phyloP scores from a whole-genome alignment of 2,888 invertebrate species.

The Ernsta delagoae region DNA sequence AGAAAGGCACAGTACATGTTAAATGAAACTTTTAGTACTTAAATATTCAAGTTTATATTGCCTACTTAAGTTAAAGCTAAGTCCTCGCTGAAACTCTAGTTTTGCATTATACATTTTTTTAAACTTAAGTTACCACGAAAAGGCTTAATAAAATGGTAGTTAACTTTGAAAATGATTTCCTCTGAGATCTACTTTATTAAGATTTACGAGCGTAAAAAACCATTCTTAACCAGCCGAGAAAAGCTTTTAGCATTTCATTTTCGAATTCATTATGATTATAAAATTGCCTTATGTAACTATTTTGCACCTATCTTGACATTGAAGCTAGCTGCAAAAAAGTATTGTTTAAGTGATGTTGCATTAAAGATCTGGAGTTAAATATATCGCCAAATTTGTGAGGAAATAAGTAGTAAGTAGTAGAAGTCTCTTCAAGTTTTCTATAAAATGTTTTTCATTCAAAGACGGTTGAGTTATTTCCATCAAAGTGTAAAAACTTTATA shows the following conservation, averaged over 20 bases:
- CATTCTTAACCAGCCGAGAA: background rate
- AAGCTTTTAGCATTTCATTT: no score
- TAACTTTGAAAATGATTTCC: background rate
- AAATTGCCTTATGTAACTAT: slow-evolving; percentile 10
- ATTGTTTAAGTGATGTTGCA: slow-evolving; percentile 23
- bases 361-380: slow-evolving; percentile 17
- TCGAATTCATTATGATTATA: slow-evolving; percentile 22
- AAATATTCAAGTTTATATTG: no score
- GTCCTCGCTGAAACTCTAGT: background rate
- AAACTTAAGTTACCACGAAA: background rate
- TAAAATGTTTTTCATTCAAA: background rate
- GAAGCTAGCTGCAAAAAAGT: slow-evolving; percentile 1
- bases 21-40: no score
- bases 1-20: background rate
- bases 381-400: background rate
- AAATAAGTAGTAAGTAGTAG: no score
- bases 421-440: background rate
- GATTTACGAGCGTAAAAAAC: background rate
- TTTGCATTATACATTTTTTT: background rate
- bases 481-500: background rate
- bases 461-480: background rate
- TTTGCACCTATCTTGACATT: no score
- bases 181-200: background rate
- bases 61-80: no score
- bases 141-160: background rate